Base-by-base conservation (phyloP, 2,888 invertebrate genomes). In the Eretmocerus hayati region DNA sequence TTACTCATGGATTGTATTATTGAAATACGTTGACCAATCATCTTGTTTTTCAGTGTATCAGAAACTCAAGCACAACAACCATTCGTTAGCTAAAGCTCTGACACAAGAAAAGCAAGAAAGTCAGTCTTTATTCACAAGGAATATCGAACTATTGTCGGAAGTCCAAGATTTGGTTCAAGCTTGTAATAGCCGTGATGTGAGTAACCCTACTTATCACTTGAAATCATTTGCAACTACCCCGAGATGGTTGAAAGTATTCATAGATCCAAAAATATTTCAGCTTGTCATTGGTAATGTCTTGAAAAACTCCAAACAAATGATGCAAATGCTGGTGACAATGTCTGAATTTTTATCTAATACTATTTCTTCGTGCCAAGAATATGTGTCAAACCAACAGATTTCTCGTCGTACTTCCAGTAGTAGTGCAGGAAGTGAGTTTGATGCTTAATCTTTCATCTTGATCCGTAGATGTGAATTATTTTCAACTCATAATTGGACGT, bases 21-120 rank as follows among this genome's bases (percentile, higher is more conserved):
- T n/a, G n/a, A n/a, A n/a, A n/a, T n/a, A n/a, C n/a, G n/a, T n/a
- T n/a, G n/a, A 30, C 19, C 18, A 18, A 44, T 26, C 42, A 42
- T 37, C 2, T 31, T 44, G 18, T 11, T 33, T 58, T 56, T 4
- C 44, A 67, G 69, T 63, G 9, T 67, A 60, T 13, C 60, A 66
- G 20, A 62, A 67, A 42, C 50, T 69, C 4, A 65, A 63, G 42
- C 55, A 23, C 4, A 69, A 69, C 43, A 69, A 69, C 39, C 59
- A 53, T 48, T 60, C 57, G 3, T 55, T 69, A 31, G 69, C 69
- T 0, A 66, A 59, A 18, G 67, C 69, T 4, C 49, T 69, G 2
- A 60, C 65, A 1, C 58, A 61, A 11, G 64, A 68, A 33, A 69
- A 66, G 40, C 61, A 66, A 41, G 64, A 65, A 35, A 55, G 35